Base-by-base conservation (phyloP, 2,797 vertebrate genomes). In the Leucoraja ocellata region DNA sequence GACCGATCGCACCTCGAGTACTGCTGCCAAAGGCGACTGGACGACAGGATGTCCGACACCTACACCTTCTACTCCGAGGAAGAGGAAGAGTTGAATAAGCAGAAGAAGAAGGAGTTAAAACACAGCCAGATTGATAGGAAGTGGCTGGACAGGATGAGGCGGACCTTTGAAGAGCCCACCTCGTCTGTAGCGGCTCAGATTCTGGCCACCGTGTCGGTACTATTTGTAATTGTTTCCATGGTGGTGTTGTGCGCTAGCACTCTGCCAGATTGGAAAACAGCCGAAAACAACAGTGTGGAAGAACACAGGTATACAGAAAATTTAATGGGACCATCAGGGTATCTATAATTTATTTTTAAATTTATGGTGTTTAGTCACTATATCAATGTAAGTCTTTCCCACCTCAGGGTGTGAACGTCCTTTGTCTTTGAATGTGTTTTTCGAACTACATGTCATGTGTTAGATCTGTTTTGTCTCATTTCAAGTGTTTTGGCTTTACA, bases 201-300 rank as follows among this genome's bases (percentile, higher is more conserved):
- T 94, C 95, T 99, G 95, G 99, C 99, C 74, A 97, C 97, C 18
- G 96, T 99, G 94, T 99, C 99, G 5, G 97, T 99, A 93, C 96
- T 99, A 92, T 99, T 99, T 95, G 98, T 99, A 93, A 98, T 99
- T 71, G 96, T 99, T 94, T 99, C 99, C 93, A 99, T 99, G 99
- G 97, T 99, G 94, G 98, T 99, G 95, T 96, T 99, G 94, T 99
- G 98, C 93, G 98, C 98, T 77, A 99, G 99, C 96, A 99, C 99
- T 13, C 95, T 99, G 94, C 99, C 99, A 11, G 98, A 99, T 95
- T 99, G 99, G 98, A 97, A 99, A 94, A 97, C 97, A 18, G 98
- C 98, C 61, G 98, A 99, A 96, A 98, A 97, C 94, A 98, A 96
- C 94, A 98, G 97, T 86, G 95, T 98, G 96, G 98, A 99, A 95